Percentiles rank a stretch among this genome's conserved stretches.
Evolutionary conservation across 2,888 invertebrate genomes (phyloP).

Genomic region (Idaea dimidiata): DNA sequence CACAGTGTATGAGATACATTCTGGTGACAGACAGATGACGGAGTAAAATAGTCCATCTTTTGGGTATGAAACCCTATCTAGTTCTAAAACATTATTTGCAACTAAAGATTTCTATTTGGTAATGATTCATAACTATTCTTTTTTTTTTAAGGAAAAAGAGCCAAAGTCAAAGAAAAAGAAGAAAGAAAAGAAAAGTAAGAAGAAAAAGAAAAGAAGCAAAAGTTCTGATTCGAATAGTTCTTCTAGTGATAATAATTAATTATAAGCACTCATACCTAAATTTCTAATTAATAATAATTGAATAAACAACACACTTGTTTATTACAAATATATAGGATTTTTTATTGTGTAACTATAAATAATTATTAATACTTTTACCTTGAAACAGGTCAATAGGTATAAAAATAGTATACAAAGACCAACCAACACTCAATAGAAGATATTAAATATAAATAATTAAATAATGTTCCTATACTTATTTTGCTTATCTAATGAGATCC

Average conservation of each 20-base stretch:
- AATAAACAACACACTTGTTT: background rate
- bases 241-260: constrained; percentile 28
- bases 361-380: background rate
- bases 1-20: too few species aligned
- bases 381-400: background rate
- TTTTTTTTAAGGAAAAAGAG: constrained; percentile 48
- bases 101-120: too few species aligned
- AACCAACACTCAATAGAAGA: background rate
- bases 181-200: constrained; percentile 64
- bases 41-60: too few species aligned
- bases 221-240: constrained; percentile 53
- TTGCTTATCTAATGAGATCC: background rate
- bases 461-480: background rate
- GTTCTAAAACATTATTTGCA: too few species aligned
- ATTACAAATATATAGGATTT: background rate
- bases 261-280: background rate
- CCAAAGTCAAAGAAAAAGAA: constrained; percentile 55
- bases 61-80: too few species aligned
- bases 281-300: background rate
- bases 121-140: background rate
- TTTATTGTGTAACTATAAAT: background rate
- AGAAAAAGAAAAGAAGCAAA: constrained; percentile 57
- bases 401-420: background rate
- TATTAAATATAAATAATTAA: background rate
- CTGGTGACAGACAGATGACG: too few species aligned